These are phyloP conservation scores for Planococcus citri DNA, from an alignment of 1,140 invertebrate genomes.

Conservation along the genomic window DNA sequence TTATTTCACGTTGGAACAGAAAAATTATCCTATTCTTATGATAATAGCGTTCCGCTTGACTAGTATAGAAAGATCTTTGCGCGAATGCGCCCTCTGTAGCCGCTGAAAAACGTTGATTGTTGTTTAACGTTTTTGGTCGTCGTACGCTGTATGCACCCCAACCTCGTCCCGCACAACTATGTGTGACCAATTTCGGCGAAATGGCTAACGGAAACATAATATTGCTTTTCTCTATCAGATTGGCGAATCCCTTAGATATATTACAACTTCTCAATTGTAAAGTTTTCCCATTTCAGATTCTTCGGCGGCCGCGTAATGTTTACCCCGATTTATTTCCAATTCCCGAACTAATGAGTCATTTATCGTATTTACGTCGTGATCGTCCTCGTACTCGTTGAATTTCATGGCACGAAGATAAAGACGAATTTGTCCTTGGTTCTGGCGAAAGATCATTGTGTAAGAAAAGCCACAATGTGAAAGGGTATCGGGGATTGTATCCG, in stretches of 20 bases:
- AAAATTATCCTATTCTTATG: constrained; percentile 4
- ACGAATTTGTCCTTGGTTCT: neutral
- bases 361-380: neutral
- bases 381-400: neutral
- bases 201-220: constrained; percentile 6
- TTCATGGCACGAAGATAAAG: neutral
- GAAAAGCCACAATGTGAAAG: too few relatives aligned
- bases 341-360: neutral
- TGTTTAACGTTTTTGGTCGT: neutral
- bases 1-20: neutral
- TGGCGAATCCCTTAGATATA: neutral
- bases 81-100: neutral
- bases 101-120: neutral
- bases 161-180: too few relatives aligned
- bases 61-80: too few relatives aligned
- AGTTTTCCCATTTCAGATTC: neutral
- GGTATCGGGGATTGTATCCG: too few relatives aligned
- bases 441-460: too few relatives aligned
- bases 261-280: neutral
- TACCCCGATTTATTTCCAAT: neutral
- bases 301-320: neutral
- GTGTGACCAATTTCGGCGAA: constrained; percentile 5
- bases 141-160: too few relatives aligned
- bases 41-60: neutral
- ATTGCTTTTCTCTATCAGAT: constrained; percentile 3